A percentile compares a stretch with the other conserved stretches of the same genome.
phyloP scores from a whole-genome alignment of 2,797 vertebrate genomes.

The Delichon dasypus region DNA sequence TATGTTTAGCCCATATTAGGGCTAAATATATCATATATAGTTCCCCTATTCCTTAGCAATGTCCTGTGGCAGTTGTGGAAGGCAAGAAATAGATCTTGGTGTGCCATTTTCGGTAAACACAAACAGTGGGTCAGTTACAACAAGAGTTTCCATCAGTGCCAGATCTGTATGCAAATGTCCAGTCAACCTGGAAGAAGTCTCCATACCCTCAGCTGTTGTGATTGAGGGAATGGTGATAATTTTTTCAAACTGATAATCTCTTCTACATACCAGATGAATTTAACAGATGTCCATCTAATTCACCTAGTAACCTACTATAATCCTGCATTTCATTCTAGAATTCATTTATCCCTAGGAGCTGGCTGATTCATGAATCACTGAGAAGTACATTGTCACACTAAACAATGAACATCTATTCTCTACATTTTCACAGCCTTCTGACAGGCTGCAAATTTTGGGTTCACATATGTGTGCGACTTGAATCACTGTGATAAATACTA shows the following conservation, averaged over 20 bases:
- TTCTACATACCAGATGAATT: background rate
- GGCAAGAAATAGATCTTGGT: background rate
- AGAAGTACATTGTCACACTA: background rate
- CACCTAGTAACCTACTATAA: background rate
- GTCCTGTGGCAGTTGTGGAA: background rate
- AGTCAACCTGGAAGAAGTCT: background rate
- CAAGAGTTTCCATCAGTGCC: background rate
- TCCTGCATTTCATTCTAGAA: background rate
- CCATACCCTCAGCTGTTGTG: background rate
- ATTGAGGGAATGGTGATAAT: background rate
- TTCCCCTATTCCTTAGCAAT: background rate
- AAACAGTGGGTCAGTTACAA: background rate
- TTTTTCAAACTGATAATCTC: background rate
- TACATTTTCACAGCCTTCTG: background rate
- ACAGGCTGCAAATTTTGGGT: background rate
- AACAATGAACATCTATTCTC: background rate
- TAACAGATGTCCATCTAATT: background rate
- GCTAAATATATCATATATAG: background rate
- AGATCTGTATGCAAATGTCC: background rate
- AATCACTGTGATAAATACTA: background rate
- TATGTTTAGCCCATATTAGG: too few species aligned
- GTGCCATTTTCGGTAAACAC: background rate
- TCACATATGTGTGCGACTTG: background rate
- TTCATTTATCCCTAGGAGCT: background rate
- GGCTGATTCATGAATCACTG: background rate